Evolutionary conservation across 2,888 invertebrate species (phyloP), one percentile per base, ranked within the genome.

Genomic region (Patella pellucida): DNA sequence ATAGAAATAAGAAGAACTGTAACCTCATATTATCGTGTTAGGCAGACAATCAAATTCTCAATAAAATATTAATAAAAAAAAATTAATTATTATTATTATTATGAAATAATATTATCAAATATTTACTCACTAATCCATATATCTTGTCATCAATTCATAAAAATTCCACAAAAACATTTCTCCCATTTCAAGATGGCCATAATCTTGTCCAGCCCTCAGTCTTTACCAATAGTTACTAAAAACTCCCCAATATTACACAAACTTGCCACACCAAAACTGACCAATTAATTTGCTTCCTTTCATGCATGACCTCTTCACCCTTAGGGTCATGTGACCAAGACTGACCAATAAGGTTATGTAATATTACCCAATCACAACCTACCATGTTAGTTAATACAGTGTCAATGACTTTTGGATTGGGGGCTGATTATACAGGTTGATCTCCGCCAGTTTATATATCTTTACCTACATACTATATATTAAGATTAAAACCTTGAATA

Each of bases 221-320:
- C 23, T 62, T 62, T 62, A 72, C 82, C 82, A 80, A 75, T 78
- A 79, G 80, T 83, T 83, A 81, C 81, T 79, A 76, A 80, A 76
- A 76, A 77, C 78, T 76, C 77, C 76, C 51, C 82, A 83, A 83
- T 83, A 79, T 84, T 84, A 83, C 83, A 83, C 84, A 83, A 84
- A 79, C 75, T 76, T 76, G 51, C 71, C 76, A 75, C 78, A 78
- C 78, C 77, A 77, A 72, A 72, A 75, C 78, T 79, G 73, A 81
- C 81, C 81, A 82, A 79, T 82, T 68, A 73, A 68, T 51, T 19
- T 15, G 76, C 78, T 76, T 74, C 78, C 77, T 78, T 75, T 77
- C 78, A 77, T 76, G 69, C 75, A 69, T 81, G 79, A 81, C 82
- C 82, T 76, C 75, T 74, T 76, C 79, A 82, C 82, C 82, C 74